These are phyloP conservation scores for Paramormyrops kingsleyae DNA, from an alignment of 2,113 vertebrate species.

Conservation along the genomic window DNA sequence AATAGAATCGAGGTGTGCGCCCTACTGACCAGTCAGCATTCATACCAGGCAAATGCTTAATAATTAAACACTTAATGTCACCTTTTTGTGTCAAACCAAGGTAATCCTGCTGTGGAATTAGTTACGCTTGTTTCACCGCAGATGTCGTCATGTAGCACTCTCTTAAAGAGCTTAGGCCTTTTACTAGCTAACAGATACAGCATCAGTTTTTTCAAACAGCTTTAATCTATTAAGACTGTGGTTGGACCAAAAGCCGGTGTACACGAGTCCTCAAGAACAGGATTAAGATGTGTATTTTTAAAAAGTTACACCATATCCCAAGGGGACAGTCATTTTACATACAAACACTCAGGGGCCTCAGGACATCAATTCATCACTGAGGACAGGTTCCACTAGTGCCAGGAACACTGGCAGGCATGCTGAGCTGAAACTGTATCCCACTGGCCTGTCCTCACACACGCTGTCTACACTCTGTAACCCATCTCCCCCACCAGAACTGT, in stretches of 20 bases:
- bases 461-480: constrained; percentile 25
- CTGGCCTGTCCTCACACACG: constrained; percentile 32
- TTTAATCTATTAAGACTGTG: background rate
- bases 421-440: constrained; percentile 29
- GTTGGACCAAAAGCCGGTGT: background rate
- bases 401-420: constrained; percentile 2
- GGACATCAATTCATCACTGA: constrained; percentile 22
- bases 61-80: background rate
- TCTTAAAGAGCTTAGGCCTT: background rate
- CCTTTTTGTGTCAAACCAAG: background rate
- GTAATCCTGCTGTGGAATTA: background rate
- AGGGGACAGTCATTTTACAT: constrained; percentile 7
- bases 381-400: background rate
- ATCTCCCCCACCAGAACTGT: constrained; percentile 23
- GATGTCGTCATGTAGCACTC: background rate
- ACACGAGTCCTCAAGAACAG: background rate
- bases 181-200: background rate
- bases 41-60: background rate
- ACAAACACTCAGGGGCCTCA: constrained; percentile 9
- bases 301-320: constrained; percentile 17
- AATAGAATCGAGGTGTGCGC: background rate
- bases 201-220: background rate
- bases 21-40: background rate
- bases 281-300: background rate
- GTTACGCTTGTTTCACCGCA: background rate